Percentiles rank a stretch among this genome's conserved stretches.
Evolutionary conservation across 2,113 vertebrate species (phyloP).

Genomic region (Anhinga anhinga): DNA sequence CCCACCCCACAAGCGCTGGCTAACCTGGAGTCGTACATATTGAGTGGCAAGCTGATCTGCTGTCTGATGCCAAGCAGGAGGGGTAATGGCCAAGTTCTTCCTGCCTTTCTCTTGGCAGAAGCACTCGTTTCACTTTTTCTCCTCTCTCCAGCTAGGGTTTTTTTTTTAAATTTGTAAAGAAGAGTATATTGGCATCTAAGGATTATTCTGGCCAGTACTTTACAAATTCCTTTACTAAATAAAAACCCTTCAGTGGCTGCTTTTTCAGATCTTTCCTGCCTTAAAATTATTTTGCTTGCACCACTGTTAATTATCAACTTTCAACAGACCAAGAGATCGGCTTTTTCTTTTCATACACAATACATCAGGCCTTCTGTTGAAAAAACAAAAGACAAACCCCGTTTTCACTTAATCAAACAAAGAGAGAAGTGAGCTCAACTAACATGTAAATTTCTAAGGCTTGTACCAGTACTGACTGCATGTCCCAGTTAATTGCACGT

Average conservation of each 20-base stretch:
- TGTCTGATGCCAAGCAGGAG: background rate
- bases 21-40: background rate
- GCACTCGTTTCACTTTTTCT: background rate
- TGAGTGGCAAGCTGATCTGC: background rate
- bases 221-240: background rate
- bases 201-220: background rate
- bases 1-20: background rate
- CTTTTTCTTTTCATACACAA: background rate
- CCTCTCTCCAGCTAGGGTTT: background rate
- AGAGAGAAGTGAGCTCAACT: background rate
- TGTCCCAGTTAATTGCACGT: rapidly evolving
- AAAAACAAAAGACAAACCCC: background rate
- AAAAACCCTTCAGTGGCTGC: background rate
- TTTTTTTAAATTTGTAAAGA: background rate
- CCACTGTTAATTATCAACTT: background rate
- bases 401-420: background rate
- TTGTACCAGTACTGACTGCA: background rate
- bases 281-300: background rate
- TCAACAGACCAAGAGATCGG: background rate
- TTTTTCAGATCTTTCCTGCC: background rate
- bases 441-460: background rate
- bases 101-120: background rate
- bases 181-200: background rate
- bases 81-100: background rate
- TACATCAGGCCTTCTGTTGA: background rate